Percentiles rank a stretch among this genome's conserved stretches.
phyloP scores from a whole-genome alignment of 1,140 invertebrate species.

The Phenacoccus solenopsis region DNA sequence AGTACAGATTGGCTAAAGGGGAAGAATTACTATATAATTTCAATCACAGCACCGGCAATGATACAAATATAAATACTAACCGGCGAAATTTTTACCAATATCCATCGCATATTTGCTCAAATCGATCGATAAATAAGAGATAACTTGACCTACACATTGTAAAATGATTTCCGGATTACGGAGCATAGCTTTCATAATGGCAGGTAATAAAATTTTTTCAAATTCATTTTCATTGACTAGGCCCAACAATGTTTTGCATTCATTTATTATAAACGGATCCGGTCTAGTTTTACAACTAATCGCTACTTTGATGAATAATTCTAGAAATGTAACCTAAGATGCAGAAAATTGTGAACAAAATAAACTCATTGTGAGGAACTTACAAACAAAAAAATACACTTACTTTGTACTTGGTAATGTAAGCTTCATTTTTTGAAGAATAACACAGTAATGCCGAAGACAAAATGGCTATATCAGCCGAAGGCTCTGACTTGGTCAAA shows the following conservation, averaged over 20 bases:
- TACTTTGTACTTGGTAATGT: constrained; percentile 28
- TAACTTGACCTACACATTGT: constrained; percentile 58
- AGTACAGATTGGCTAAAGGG: constrained; percentile 53
- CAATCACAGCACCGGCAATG: too few species aligned
- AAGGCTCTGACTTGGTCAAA: not conserved
- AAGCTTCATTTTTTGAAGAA: not conserved
- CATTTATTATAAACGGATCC: constrained; percentile 48
- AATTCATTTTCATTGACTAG: constrained; percentile 59
- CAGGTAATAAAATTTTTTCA: constrained; percentile 58
- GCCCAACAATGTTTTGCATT: constrained; percentile 48
- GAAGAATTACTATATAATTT: not conserved
- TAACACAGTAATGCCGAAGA: not conserved
- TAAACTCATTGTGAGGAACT: too few species aligned
- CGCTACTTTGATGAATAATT: constrained; percentile 64
- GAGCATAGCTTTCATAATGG: constrained; percentile 83
- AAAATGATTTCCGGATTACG: constrained; percentile 85
- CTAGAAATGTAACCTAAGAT: constrained; percentile 46
- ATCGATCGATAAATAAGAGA: constrained; percentile 58
- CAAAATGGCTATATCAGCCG: not conserved
- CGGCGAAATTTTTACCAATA: constrained; percentile 66
- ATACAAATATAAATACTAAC: constrained; percentile 35
- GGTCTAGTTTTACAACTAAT: constrained; percentile 69
- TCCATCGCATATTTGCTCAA: constrained; percentile 65
- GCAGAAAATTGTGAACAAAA: not conserved
- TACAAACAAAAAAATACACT: not conserved